These are phyloP conservation scores for Camelus dromedarius DNA, from an alignment of 2,113 vertebrate species.

Conservation along the genomic window DNA sequence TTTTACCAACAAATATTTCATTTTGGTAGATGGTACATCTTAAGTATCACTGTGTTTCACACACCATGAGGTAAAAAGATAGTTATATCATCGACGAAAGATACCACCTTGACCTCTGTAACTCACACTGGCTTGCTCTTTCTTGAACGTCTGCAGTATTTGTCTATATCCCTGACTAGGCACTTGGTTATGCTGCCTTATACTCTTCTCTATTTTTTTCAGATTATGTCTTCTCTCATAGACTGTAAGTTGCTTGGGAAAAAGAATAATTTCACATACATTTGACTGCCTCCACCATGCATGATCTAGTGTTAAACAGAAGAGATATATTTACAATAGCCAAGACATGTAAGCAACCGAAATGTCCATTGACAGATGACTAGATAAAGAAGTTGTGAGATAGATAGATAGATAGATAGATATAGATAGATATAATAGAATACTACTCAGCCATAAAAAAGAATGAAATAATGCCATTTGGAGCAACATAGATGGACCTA, in stretches of 20 bases:
- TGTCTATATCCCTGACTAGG: neutral
- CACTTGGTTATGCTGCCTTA: neutral
- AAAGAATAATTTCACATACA: neutral
- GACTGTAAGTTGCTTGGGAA: neutral
- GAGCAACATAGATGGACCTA: no score
- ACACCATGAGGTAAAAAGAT: neutral
- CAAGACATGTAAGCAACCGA: no score
- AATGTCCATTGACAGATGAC: no score
- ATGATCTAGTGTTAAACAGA: neutral
- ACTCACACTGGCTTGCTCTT: neutral
- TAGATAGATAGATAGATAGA: no score
- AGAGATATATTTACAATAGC: neutral
- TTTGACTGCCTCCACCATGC: neutral
- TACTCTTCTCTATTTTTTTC: neutral
- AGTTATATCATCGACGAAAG: neutral
- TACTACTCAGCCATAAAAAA: no score
- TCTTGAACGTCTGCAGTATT: neutral
- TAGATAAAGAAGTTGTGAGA: no score
- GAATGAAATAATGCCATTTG: no score
- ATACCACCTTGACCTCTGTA: neutral
- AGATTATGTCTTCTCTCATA: slow-evolving; percentile 2
- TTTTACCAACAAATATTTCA: slow-evolving; percentile 53
- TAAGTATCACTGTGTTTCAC: neutral
- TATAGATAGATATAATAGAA: no score
- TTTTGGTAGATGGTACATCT: neutral